phyloP scores from a whole-genome alignment of 2,888 invertebrate species.

The Stegophylla sp. region DNA sequence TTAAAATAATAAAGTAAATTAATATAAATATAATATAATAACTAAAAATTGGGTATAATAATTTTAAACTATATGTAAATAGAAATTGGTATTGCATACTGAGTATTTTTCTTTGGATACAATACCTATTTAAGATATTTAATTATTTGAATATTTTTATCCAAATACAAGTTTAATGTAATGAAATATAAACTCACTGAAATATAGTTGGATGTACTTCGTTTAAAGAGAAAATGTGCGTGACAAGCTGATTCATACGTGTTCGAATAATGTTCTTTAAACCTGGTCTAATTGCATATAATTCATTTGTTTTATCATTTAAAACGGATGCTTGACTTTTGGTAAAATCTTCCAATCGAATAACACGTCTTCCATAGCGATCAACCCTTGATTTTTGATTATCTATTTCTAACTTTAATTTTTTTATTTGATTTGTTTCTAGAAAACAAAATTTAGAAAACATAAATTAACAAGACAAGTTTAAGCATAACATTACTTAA shows the following conservation, averaged over 20 bases:
- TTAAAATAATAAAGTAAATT: slow-evolving; percentile 29
- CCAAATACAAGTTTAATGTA: no score
- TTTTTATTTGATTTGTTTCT: slow-evolving; percentile 65
- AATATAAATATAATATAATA: no score
- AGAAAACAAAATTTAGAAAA: slow-evolving; percentile 27
- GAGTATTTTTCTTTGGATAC: no score
- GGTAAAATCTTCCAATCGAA: slow-evolving; percentile 70
- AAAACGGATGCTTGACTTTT: slow-evolving; percentile 68
- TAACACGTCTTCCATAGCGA: slow-evolving; percentile 72
- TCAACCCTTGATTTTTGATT: slow-evolving; percentile 69
- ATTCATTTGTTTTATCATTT: slow-evolving; percentile 63
- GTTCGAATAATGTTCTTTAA: slow-evolving; percentile 70
- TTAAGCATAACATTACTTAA: no score
- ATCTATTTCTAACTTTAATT: slow-evolving; percentile 65
- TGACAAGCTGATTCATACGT: slow-evolving; percentile 71
- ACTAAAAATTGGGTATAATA: no score
- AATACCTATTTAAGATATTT: no score
- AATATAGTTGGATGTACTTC: slow-evolving; percentile 64
- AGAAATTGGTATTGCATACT: no score
- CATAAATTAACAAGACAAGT: no score
- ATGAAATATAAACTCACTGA: slow-evolving; percentile 62
- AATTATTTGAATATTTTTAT: no score
- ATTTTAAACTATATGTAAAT: no score
- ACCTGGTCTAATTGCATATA: slow-evolving; percentile 66
- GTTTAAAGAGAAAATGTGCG: slow-evolving; percentile 75